Percentiles rank a stretch among this genome's conserved stretches.
Conservation (phyloP, 2,888 invertebrate genomes). For the Schizaphis graminum region DNA sequence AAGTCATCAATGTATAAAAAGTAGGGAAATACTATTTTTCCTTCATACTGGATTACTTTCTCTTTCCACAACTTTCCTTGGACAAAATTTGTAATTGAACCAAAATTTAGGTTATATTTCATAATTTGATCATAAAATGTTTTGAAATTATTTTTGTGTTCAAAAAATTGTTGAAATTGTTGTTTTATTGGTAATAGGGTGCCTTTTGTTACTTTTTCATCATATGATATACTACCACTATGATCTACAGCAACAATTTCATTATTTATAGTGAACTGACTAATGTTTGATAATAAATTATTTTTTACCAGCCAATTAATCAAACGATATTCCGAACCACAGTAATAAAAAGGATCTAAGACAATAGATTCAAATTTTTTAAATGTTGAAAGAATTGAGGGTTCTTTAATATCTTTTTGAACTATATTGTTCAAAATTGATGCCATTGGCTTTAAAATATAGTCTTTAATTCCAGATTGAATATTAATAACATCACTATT, state of each 20-base stretch:
- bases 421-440: too few species aligned
- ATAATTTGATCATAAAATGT: background rate
- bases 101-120: background rate
- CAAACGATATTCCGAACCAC: background rate
- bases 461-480: too few species aligned
- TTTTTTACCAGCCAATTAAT: background rate
- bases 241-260: background rate
- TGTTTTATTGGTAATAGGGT: background rate
- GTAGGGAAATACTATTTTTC: background rate
- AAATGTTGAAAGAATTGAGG: too few species aligned
- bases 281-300: background rate
- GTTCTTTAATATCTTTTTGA: too few species aligned
- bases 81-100: background rate
- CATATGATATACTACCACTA: background rate
- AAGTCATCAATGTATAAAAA: too few species aligned
- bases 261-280: slow-evolving; percentile 22
- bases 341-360: background rate
- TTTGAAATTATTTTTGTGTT: background rate
- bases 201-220: slow-evolving; percentile 17
- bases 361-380: too few species aligned
- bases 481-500: too few species aligned
- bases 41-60: background rate
- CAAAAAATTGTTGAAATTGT: background rate
- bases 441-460: too few species aligned
- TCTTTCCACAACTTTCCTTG: slow-evolving; percentile 16